A percentile compares a stretch with the other conserved stretches of the same genome.
Conservation (phyloP, 2,113 vertebrate species). For the Passerina amoena region DNA sequence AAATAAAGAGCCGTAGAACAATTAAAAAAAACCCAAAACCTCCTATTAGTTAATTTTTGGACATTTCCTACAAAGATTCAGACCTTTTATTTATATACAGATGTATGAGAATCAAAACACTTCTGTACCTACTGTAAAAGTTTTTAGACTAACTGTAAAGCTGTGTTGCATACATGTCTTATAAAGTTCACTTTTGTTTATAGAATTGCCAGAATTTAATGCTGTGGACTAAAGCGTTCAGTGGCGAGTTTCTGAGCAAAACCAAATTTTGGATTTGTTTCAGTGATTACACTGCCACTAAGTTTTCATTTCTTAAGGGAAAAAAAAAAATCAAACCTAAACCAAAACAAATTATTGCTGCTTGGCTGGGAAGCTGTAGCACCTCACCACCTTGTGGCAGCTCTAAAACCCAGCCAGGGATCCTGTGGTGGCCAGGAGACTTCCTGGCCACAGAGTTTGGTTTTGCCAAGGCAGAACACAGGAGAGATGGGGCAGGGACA, state of each 20-base stretch:
- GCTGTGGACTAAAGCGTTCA: background rate
- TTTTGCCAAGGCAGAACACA: background rate
- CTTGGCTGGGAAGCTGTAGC: background rate
- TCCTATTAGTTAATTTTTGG: background rate
- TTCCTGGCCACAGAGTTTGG: background rate
- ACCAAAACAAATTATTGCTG: background rate
- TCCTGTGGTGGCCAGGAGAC: background rate
- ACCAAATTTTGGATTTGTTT: background rate
- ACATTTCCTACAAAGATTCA: background rate
- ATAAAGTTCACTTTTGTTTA: background rate
- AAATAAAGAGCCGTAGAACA: background rate
- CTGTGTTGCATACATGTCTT: background rate
- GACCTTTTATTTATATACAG: too few species aligned
- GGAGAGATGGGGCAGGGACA: background rate
- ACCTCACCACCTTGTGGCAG: background rate
- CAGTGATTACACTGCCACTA: background rate
- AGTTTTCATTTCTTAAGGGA: background rate
- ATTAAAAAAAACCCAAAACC: fast-evolving
- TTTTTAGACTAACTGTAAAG: background rate
- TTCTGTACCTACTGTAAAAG: background rate
- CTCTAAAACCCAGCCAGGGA: background rate
- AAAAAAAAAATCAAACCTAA: background rate
- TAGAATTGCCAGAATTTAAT: background rate
- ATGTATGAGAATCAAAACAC: background rate
- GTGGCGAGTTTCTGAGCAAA: background rate